Evolutionary conservation across 1,140 invertebrate species (phyloP), one percentile per base, ranked within the genome.

Genomic region (Patella vulgata): DNA sequence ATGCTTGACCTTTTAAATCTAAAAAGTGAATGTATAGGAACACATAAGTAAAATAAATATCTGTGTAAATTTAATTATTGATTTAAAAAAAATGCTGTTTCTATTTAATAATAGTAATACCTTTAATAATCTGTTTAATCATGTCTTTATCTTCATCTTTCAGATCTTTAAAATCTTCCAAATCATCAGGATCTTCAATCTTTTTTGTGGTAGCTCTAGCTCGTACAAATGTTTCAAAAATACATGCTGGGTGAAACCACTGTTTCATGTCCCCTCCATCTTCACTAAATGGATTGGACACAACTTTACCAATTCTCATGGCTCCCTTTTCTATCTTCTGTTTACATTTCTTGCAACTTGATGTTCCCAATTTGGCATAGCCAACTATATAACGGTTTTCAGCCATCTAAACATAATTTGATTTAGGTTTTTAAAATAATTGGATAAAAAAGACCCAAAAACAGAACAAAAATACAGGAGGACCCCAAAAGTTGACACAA

Each of bases 311-410:
- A 21, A 95, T 86, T 56, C 92, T 85, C 36, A 93, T 70, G 42
- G 88, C 83, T 25, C 89, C 91, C 77, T 90, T 89, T 4, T 89
- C 88, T 73, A 93, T 91, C 71, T 91, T 90, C 54, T 88, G 82
- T 84, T 94, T 95, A 80, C 94, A 96, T 80, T 91, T 92, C 77
- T 94, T 94, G 78, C 94, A 96, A n/a, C 88, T 88, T 0, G 93
- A 91, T 42, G 91, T 87, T 0, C 91, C 91, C 0, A 89, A 88
- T 83, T 93, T 94, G 0, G 92, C 93, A 66, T 90, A 87, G 60
- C 94, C 93, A 14, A 90, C 87, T 40, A 85, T 88, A 58, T 74
- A 85, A 52, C 64, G 73, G 30, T 82, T 81, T 5, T 78, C 79
- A 9, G 78, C 60, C 82, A 83, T 83, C 4, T 39, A n/a, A n/a